Percentiles rank a stretch among this genome's conserved stretches.
Evolutionary conservation across 64 coral and sea anemone genomes (phyloP).

Genomic region (Platygyra sinensis): DNA sequence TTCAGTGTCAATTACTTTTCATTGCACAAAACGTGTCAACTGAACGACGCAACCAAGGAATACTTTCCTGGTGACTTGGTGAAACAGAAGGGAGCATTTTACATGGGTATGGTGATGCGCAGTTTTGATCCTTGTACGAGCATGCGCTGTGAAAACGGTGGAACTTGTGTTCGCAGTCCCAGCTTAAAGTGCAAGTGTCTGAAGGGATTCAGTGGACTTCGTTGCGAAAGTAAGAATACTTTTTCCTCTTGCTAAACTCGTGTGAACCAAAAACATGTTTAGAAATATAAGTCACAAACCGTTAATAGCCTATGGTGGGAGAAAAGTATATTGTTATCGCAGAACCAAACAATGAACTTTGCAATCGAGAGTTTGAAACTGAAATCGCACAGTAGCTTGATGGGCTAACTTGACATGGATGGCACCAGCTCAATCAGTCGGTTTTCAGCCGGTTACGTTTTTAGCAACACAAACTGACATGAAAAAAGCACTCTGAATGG

Average conservation of each 20-base stretch:
- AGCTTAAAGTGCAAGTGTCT: neutral
- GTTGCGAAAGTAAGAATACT: constrained; percentile 21
- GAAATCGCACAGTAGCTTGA: too few relatives aligned
- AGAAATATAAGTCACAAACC: too few relatives aligned
- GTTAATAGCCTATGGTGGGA: too few relatives aligned
- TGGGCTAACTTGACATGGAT: too few relatives aligned
- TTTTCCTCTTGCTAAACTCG: neutral
- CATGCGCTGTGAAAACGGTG: constrained; percentile 48
- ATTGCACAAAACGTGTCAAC: neutral
- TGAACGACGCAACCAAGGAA: neutral
- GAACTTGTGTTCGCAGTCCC: neutral
- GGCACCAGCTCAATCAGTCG: too few relatives aligned
- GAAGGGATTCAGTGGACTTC: constrained; percentile 1
- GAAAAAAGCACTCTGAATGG: too few relatives aligned
- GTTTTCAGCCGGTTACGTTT: too few relatives aligned
- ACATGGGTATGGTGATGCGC: constrained; percentile 5
- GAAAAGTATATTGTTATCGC: too few relatives aligned
- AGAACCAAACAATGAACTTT: too few relatives aligned
- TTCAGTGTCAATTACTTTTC: constrained; percentile 18
- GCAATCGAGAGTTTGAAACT: too few relatives aligned
- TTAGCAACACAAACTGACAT: too few relatives aligned
- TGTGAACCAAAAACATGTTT: too few relatives aligned
- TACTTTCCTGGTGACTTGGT: neutral
- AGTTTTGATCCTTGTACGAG: neutral
- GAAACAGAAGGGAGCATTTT: neutral